Evolutionary conservation across 2,797 vertebrate genomes (phyloP), one percentile per base, ranked within the genome.

Genomic region (Margarornis squamiger): DNA sequence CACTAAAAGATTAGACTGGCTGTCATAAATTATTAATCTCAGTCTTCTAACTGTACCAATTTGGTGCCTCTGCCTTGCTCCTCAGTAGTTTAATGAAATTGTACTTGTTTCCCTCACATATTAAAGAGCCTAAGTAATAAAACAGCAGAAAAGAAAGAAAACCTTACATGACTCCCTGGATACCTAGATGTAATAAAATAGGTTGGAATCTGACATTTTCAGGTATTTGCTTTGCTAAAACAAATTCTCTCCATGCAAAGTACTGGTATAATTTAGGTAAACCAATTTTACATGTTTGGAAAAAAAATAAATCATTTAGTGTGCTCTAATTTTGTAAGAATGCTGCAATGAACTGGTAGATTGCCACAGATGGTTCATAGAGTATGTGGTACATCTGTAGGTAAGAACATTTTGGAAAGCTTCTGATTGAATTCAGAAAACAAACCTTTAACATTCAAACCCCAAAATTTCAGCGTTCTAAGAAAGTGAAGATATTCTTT

Each of bases 281-380:
- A 70, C 0, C 6, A 7, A 2, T 80, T 93, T 70, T 62, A 72
- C 4, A 3, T 32, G 13, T 38, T 79, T 38, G 7, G 18, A 3
- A 1, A 2, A 12, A 59, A 39, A 38, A 21, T 23, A 48, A 24
- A 32, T 0, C 0, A 1, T 46, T 63, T 38, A 12, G 1, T 39
- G 10, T 39, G 6, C 9, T 83, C 0, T 34, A 5, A 51, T 43
- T 74, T 41, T 61, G 14, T 39, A 52, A 54, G 11, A 88, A 20
- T 2, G 1, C 43, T 67, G 16, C 59, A 72, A 14, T 12, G 15
- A 80, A 55, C 6, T 9, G 30, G 15, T 58, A 24, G 12, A 34
- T 82, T 58, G 39, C 16, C 62, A 52, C 52, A 54, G 6, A 34
- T 13, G 38, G 32, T 22, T 57, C 23, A 15, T 46, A 20, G 41